Base-by-base conservation (phyloP, 2,113 vertebrate species). In the Xyliphius kryptos region DNA sequence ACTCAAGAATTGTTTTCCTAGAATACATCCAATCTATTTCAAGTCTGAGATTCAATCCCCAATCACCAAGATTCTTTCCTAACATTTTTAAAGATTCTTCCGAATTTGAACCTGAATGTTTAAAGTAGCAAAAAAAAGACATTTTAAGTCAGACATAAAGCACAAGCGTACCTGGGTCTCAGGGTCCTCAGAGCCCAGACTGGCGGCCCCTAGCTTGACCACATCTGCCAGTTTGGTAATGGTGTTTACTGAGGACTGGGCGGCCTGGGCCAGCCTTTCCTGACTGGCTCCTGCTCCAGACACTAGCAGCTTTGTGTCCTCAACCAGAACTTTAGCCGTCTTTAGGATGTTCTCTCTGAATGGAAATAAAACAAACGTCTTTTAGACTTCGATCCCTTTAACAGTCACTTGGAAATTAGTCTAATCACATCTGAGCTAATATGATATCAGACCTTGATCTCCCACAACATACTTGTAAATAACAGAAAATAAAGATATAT, bases 201-300 rank as follows among this genome's bases (percentile, higher is more conserved):
- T 97, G 66, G 93, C 93, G 0, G 94, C 93, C 32, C 94, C 92
- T 55, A 95, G 81, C 81, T 97, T 99, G 68, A 99, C 94, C 66
- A 95, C 94, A 14, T 99, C 94, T 0, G 91, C 91, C n/a, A 99
- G 86, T 71, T 88, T 94, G 11, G 94, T 99, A 77, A 98, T 98
- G 61, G 96, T 99, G 56, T 68, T 69, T 63, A 99, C 94, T 0
- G 94, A 97, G 1, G 96, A 98, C 83, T 98, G 95, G 9, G 95
- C 92, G 0, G 96, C 89, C 65, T 97, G 93, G 1, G 96, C 94
- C 70, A 97, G 69, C 72, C 86, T 95, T 86, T 97, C 94, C 74
- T 98, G 96, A 78, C 90, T 91, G 26, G 92, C 92, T 0, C 92
- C 95, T 5, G 95, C 96, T 0, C 97, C 96, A 51, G 96, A 94